Conservation (phyloP, 2,888 invertebrate genomes). For the Aquatica leii region DNA sequence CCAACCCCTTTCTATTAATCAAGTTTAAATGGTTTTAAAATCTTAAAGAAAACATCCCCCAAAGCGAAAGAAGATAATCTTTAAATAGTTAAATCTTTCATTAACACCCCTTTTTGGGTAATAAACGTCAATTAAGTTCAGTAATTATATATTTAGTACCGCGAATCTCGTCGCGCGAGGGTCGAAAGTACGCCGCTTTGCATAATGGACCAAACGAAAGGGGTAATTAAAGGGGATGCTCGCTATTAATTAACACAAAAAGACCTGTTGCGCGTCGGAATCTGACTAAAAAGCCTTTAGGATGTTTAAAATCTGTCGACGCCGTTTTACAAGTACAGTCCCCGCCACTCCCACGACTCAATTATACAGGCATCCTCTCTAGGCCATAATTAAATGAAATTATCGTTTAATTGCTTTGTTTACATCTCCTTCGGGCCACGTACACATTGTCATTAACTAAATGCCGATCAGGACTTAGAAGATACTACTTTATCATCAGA, state of each 20-base stretch:
- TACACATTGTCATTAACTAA: conserved; percentile 40
- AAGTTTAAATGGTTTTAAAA: conserved; percentile 51
- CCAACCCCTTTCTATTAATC: conserved; percentile 58
- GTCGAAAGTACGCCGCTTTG: conserved; percentile 52
- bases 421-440: conserved; percentile 48
- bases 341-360: conserved; percentile 39
- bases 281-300: conserved; percentile 48
- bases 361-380: conserved; percentile 40
- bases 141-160: conserved; percentile 60
- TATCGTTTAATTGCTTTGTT: conserved; percentile 55
- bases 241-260: conserved; percentile 59
- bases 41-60: conserved; percentile 54
- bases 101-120: conserved; percentile 58
- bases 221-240: conserved; percentile 61
- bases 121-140: conserved; percentile 61
- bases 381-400: conserved; percentile 52
- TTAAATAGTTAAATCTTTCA: conserved; percentile 57
- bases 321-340: conserved; percentile 33
- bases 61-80: conserved; percentile 53
- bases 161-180: conserved; percentile 43
- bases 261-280: conserved; percentile 58
- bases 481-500: conserved; percentile 26
- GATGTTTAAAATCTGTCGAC: conserved; percentile 50
- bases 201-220: conserved; percentile 61
- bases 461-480: conserved; percentile 28